Conservation (phyloP, 2,797 vertebrate genomes). For the Sylvia borin region DNA sequence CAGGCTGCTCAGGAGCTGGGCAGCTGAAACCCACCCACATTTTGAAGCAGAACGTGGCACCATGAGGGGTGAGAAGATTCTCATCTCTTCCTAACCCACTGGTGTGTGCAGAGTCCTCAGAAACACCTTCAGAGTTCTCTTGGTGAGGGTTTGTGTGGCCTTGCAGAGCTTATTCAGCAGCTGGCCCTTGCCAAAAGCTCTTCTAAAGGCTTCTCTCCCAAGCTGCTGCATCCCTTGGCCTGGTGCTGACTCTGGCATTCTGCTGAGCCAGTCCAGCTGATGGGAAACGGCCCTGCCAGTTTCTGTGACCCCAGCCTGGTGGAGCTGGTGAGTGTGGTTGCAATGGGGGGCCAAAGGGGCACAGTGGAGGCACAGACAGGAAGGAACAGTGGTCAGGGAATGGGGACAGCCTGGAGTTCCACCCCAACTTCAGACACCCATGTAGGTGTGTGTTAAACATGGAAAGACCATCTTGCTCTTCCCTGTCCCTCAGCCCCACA, state of each 20-base stretch:
- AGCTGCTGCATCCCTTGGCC: not conserved
- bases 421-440: not conserved
- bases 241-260: not conserved
- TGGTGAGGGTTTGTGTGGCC: fast-evolving
- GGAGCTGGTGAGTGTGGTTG: not conserved
- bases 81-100: not conserved
- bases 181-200: not conserved
- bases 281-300: not conserved
- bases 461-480: not conserved
- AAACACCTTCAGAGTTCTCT: not conserved
- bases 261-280: not conserved
- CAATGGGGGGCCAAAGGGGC: not conserved
- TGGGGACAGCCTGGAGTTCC: not conserved
- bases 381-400: not conserved
- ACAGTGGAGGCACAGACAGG: not conserved
- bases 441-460: fast-evolving
- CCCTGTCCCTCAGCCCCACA: not conserved
- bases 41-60: not conserved
- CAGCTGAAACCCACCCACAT: not conserved
- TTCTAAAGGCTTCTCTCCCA: not conserved
- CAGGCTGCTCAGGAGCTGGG: not conserved
- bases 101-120: not conserved
- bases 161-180: not conserved
- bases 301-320: not conserved
- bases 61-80: not conserved